These are phyloP conservation scores for Cosmia pyralina DNA, from an alignment of 2,888 invertebrate species.

Conservation along the genomic window DNA sequence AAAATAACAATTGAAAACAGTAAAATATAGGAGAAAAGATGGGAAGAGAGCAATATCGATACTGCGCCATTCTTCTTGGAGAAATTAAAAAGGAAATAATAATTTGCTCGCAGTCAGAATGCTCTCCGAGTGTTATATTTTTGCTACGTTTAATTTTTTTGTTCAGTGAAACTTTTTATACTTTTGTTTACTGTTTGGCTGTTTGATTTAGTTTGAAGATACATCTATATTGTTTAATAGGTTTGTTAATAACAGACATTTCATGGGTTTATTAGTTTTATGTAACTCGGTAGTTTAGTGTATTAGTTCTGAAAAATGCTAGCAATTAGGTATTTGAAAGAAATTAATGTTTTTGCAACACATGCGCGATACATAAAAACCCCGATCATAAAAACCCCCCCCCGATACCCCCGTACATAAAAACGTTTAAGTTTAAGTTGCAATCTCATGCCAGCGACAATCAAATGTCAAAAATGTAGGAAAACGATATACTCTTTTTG, in stretches of 20 bases:
- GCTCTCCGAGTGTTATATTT: constrained; percentile 20
- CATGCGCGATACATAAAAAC: too few species aligned
- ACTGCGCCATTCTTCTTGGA: constrained; percentile 60
- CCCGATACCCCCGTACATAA: too few species aligned
- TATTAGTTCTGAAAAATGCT: not conserved
- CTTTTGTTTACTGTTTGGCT: not conserved
- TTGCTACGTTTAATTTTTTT: constrained; percentile 32
- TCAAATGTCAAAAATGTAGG: too few species aligned
- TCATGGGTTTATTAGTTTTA: not conserved
- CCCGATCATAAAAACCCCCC: too few species aligned
- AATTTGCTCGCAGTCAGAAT: constrained; percentile 50
- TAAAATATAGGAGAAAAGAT: constrained; percentile 67
- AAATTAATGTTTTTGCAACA: too few species aligned
- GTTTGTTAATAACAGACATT: not conserved
- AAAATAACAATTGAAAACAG: constrained; percentile 66
- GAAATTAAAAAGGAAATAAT: constrained; percentile 72
- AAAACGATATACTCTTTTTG: too few species aligned
- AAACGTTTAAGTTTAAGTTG: too few species aligned
- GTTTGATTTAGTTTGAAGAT: constrained; percentile 15
- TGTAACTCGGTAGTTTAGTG: not conserved
- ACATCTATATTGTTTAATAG: not conserved
- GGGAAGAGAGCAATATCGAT: constrained; percentile 70
- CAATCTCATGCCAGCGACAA: too few species aligned
- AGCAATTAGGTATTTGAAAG: not conserved
- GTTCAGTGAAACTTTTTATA: constrained; percentile 25